These are phyloP conservation scores for Chloroceryle inda DNA, from an alignment of 2,797 vertebrate genomes.

Conservation along the genomic window DNA sequence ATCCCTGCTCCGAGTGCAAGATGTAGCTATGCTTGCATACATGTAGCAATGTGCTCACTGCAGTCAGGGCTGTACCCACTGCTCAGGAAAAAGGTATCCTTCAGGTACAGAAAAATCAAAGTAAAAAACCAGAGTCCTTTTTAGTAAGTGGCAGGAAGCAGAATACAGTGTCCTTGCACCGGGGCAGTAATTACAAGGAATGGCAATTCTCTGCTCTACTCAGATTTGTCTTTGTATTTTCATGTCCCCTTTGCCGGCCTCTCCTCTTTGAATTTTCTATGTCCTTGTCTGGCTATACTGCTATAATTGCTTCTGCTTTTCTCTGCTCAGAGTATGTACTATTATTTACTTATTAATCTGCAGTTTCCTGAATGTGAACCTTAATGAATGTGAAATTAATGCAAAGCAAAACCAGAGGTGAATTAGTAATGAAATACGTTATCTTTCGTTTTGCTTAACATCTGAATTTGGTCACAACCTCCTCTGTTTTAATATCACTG, in stretches of 20 bases:
- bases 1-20: rapidly evolving
- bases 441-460: neutral
- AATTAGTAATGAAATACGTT: neutral
- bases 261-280: neutral
- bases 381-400: neutral
- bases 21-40: neutral
- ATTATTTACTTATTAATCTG: neutral
- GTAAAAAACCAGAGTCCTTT: rapidly evolving
- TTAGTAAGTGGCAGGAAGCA: neutral
- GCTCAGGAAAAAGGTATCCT: neutral
- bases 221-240: neutral
- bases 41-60: rapidly evolving
- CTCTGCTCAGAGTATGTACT: neutral
- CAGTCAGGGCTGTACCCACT: neutral
- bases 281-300: neutral
- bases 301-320: neutral
- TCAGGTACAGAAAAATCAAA: neutral
- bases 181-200: neutral
- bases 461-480: neutral
- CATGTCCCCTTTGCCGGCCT: neutral
- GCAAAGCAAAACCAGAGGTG: neutral
- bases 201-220: neutral
- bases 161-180: neutral
- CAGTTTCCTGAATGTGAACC: neutral
- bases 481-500: neutral